phyloP scores from a whole-genome alignment of 1,140 invertebrate species.

The Reticulitermes speratus region DNA sequence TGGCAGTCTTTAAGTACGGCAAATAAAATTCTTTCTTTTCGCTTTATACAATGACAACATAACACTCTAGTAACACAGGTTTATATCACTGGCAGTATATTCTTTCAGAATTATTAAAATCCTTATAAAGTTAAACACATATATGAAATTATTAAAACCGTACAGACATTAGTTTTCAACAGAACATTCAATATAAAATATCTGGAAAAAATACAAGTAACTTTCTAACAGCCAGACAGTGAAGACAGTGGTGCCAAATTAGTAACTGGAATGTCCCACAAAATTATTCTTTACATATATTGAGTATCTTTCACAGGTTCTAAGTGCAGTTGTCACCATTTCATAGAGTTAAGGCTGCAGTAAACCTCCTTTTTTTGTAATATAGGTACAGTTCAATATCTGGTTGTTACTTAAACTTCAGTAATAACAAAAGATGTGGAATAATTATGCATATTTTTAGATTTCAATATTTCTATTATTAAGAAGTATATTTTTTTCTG shows the following conservation, averaged over 20 bases:
- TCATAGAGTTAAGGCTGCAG: too few relatives aligned
- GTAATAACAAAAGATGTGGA: too few relatives aligned
- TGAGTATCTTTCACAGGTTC: too few relatives aligned
- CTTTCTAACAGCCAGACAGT: background rate
- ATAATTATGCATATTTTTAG: too few relatives aligned
- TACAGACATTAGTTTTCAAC: background rate
- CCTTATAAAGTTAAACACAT: slow-evolving; percentile 4
- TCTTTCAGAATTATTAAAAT: slow-evolving; percentile 15
- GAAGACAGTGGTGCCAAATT: background rate
- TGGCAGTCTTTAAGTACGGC: background rate
- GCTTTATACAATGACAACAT: background rate
- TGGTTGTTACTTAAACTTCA: too few relatives aligned
- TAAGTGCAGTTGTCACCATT: too few relatives aligned
- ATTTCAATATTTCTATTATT: too few relatives aligned
- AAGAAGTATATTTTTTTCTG: too few relatives aligned
- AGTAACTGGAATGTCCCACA: background rate
- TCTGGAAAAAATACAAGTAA: background rate
- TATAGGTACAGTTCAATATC: too few relatives aligned
- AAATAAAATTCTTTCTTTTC: background rate
- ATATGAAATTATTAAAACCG: background rate
- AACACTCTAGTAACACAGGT: slow-evolving; percentile 18
- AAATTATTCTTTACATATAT: too few relatives aligned
- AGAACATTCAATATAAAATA: slow-evolving; percentile 1
- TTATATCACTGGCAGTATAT: slow-evolving; percentile 7
- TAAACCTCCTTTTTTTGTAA: too few relatives aligned